phyloP scores from a whole-genome alignment of 2,797 vertebrate genomes.

The Chelon labrosus region DNA sequence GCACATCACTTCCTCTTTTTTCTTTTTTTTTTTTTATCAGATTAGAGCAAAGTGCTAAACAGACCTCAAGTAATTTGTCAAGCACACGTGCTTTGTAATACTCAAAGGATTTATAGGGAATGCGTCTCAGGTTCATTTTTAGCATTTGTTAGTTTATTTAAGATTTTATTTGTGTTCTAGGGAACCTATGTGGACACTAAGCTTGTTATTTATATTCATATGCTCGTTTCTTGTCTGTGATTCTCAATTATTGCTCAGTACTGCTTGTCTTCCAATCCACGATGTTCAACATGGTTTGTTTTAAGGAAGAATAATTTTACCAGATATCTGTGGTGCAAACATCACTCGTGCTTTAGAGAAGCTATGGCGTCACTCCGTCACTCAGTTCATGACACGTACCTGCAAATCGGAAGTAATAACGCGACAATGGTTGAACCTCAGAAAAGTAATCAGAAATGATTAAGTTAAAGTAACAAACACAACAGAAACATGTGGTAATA shows the following conservation, averaged over 20 bases:
- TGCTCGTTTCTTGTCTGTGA: not conserved
- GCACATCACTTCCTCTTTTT: constrained; percentile 17
- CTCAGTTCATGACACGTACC: not conserved
- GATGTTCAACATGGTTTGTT: too few relatives aligned
- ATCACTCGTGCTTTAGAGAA: not conserved
- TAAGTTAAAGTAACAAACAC: too few relatives aligned
- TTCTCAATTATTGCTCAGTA: not conserved
- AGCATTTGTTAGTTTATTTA: not conserved
- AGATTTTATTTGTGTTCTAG: not conserved
- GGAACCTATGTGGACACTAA: not conserved
- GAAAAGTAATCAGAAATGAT: too few relatives aligned
- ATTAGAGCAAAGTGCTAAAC: constrained; percentile 27
- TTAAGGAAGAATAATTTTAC: not conserved
- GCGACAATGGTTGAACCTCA: not conserved
- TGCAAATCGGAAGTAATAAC: not conserved
- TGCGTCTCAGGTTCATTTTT: not conserved
- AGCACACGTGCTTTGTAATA: not conserved
- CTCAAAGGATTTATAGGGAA: not conserved
- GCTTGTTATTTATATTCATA: not conserved
- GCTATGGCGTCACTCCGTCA: not conserved
- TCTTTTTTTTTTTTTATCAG: constrained; percentile 12
- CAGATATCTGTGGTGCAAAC: not conserved
- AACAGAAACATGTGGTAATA: too few relatives aligned
- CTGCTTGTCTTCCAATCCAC: too few relatives aligned
- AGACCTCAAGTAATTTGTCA: constrained; percentile 15